Evolutionary conservation across 2,888 invertebrate genomes (phyloP), one percentile per base, ranked within the genome.

Genomic region (Drosophila cognata): DNA sequence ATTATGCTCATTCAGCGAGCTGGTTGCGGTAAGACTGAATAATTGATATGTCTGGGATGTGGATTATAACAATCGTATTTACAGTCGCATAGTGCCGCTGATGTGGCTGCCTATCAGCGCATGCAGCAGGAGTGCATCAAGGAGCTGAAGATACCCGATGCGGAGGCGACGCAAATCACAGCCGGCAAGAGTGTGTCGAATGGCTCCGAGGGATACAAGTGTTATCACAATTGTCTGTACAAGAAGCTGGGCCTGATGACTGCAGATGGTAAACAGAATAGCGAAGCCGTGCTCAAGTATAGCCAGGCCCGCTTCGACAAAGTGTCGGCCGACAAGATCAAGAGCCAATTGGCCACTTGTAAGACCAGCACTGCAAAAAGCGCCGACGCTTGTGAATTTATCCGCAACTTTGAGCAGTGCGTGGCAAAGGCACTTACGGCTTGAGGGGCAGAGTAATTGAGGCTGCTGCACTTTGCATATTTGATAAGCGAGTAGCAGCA

Each of bases 211-310:
- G 64, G 68, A 5, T 76, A 66, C 56, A 87, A 87, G n/a, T 90
- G 91, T 48, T 90, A 57, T 21, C 80, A 74, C 33, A 73, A 58
- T 6, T 87, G 87, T 10, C 51, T 87, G 8, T 89, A 87, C 52
- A 76, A 84, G 53, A 89, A 84, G 21, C 13, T 84, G 63, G 80
- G 85, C 16, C 62, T 87, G 4, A 2, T 87, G 1, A 4, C 38
- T 0, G 63, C 70, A 0, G 79, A 76, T 38, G 71, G 59, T 1
- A 84, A 71, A 21, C 72, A 66, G 8, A 76, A 76, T 11, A 28
- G 1, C 7, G 89, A 79, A 1, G 67, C 55, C 13, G 71, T 89
- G 6, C 6, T 79, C 0, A 84, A 84, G 56, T 60, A 64, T 21
- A 52, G 59, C 28, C 72, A 77, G 56, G 33, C 43, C 0, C 79